Conservation (phyloP, 2,113 vertebrate species). For the Fregata magnificens region DNA sequence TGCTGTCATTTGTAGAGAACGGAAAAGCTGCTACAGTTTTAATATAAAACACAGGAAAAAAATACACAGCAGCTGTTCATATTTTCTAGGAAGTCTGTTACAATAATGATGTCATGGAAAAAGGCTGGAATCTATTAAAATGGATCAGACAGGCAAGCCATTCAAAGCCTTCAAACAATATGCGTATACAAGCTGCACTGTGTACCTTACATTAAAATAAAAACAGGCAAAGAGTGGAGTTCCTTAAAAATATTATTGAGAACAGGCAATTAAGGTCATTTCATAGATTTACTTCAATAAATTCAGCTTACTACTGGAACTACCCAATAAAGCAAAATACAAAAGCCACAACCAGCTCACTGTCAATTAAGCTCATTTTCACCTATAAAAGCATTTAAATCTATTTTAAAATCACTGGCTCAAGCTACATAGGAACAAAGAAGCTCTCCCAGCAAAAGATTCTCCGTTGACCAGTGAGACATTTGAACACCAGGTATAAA, state of each 20-base stretch:
- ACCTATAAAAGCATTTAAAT: neutral
- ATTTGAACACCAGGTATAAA: neutral
- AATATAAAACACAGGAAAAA: conserved; percentile 64
- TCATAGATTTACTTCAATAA: conserved; percentile 26
- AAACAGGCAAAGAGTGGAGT: conserved; percentile 16
- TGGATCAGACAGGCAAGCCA: conserved; percentile 61
- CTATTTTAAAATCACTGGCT: neutral
- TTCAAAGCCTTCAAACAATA: conserved; percentile 65
- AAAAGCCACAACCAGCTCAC: neutral
- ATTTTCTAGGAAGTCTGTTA: conserved; percentile 69
- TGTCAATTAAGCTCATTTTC: conserved; percentile 12
- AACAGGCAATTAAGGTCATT: conserved; percentile 26
- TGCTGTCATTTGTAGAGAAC: conserved; percentile 32
- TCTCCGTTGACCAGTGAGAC: neutral
- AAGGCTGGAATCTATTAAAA: conserved; percentile 69
- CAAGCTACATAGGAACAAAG: neutral
- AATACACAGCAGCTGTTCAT: conserved; percentile 73
- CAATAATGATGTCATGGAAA: conserved; percentile 77
- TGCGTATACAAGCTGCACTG: conserved; percentile 29
- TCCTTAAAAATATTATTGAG: conserved; percentile 4
- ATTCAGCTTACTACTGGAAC: conserved; percentile 2
- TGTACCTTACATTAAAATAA: conserved; percentile 29
- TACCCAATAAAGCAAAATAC: neutral
- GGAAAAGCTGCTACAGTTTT: conserved; percentile 68
- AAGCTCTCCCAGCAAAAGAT: neutral